phyloP scores from a whole-genome alignment of 2,888 invertebrate species.

The Acrobeloides nanus region DNA sequence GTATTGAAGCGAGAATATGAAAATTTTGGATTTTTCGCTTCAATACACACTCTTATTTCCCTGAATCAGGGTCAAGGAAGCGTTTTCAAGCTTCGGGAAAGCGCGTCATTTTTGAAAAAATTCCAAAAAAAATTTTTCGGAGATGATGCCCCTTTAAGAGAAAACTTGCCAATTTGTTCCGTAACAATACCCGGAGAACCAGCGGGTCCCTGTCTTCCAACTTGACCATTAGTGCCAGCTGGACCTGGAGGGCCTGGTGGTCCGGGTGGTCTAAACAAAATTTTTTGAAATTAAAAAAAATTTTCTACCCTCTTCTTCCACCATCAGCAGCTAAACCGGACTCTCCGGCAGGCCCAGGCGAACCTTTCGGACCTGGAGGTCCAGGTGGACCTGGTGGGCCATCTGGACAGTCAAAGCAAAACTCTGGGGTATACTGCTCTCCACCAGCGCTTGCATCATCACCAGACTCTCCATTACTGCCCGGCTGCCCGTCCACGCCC shows the following conservation, averaged over 20 bases:
- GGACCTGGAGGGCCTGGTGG: conserved; percentile 1
- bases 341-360: conserved; percentile 5
- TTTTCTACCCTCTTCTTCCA: conserved; percentile 2
- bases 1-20: no score
- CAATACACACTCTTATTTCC: no score
- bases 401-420: no score
- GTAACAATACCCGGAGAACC: conserved; percentile 4
- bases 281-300: neutral
- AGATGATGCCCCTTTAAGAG: conserved; percentile 2
- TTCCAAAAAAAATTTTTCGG: neutral
- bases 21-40: no score
- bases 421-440: no score
- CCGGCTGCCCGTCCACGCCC: no score
- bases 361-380: conserved; percentile 25
- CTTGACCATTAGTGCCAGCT: conserved; percentile 7
- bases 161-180: neutral
- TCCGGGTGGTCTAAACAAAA: neutral
- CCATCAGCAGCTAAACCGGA: conserved; percentile 6
- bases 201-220: conserved; percentile 1
- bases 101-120: neutral
- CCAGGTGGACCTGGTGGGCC: conserved; percentile 19
- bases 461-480: no score
- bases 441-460: no score
- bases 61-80: no score
- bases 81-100: no score